phyloP scores from a whole-genome alignment of 2,888 invertebrate species.

The Ptychoptera albimana region DNA sequence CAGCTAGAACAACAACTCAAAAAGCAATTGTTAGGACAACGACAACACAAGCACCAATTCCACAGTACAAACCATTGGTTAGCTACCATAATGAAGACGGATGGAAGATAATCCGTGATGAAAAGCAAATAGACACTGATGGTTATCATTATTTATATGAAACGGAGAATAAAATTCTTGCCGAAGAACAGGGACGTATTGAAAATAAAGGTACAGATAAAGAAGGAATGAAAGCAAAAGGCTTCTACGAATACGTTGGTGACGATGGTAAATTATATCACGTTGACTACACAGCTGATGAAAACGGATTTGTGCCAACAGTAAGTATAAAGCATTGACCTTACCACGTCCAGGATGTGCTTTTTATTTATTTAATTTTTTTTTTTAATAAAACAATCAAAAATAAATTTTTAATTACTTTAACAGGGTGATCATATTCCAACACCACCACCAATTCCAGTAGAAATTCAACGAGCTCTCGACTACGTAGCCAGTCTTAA shows the following conservation, averaged over 20 bases:
- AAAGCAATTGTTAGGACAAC: background rate
- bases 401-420: background rate
- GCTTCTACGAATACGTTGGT: constrained; percentile 44
- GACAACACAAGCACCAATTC: background rate
- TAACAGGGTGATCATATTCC: constrained; percentile 21
- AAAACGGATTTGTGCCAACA: constrained; percentile 27
- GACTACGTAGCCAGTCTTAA: constrained; percentile 39
- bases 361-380: background rate
- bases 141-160: constrained; percentile 25
- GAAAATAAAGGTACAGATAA: constrained; percentile 31
- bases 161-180: constrained; percentile 35
- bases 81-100: constrained; percentile 14
- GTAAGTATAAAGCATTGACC: constrained; percentile 7
- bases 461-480: constrained; percentile 52
- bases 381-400: constrained; percentile 2
- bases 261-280: constrained; percentile 33
- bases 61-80: background rate
- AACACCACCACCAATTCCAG: constrained; percentile 55
- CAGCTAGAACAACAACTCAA: background rate
- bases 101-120: constrained; percentile 25
- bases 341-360: background rate
- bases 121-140: constrained; percentile 21
- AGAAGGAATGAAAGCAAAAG: constrained; percentile 38
- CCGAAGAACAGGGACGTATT: constrained; percentile 33
- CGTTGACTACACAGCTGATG: constrained; percentile 32